Evolutionary conservation across 2,113 vertebrate species (phyloP), one percentile per base, ranked within the genome.

Genomic region (Eulacestoma nigropectus): DNA sequence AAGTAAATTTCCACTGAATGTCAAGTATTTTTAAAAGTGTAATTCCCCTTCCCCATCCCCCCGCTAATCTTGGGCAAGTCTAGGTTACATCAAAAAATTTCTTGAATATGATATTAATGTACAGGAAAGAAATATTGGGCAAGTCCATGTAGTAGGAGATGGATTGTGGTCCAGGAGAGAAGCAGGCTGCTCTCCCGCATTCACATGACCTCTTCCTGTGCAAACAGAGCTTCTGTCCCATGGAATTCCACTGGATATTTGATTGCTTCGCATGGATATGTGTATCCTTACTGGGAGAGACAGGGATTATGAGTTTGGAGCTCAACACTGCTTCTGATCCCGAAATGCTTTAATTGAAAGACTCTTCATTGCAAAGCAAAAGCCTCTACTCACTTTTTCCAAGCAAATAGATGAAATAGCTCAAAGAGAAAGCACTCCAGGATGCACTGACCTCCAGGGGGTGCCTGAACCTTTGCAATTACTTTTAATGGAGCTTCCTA

Each of bases 141-240:
- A 37, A 7, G n/a, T 76, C 47, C 5, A 4, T 26, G 2, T 30
- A 5, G 20, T 5, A 39, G 81, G 46, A 35, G 23, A 39, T 52
- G 53, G 33, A 18, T 2, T 75, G 35, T 59, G 44, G 26, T 23
- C 30, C 29, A 33, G 67, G 33, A 46, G 35, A 35, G 62, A 57
- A 70, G 50, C 37, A 67, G 37, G 29, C 12, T 44, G 15, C 42
- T 75, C 25, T 20, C 44, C 32, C 29, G 33, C 25, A 9, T 18
- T 25, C 7, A 8, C 4, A 2, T 0, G 0, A 8, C 26, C 74
- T 62, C 27, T 27, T n/a, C 0, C 1, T 11, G 2, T 33, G 64
- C 41, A 30, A 47, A 23, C n/a, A 22, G 30, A 50, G 4, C 42
- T 82, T 25, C 27, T 63, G 15, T 6, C 41, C 63, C 18, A 3